Base-by-base conservation (phyloP, 2,888 invertebrate genomes). In the Yponomeuta malinellus region DNA sequence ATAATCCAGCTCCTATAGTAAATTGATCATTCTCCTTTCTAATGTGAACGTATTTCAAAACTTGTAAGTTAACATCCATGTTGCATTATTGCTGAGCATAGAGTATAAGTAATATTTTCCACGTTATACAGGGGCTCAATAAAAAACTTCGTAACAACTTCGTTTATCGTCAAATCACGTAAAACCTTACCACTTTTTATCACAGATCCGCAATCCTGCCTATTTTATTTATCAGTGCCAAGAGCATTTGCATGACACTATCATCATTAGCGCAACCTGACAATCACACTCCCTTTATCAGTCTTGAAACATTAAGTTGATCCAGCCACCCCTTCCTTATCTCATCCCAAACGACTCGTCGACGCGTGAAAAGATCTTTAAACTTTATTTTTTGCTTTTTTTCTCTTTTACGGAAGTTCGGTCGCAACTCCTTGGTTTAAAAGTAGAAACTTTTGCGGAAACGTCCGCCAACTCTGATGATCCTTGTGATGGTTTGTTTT, bases 311-410 rank as follows among this genome's bases (percentile, higher is more conserved):
- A 67, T 67, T 67, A 67, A 67, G 33, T 69, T 69, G 63, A 69
- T 69, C 69, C 69, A 69, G 52, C 69, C 68, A 37, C 33, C 69
- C 43, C 63, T 69, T 63, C 37, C 37, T 37, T 69, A 69, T 69
- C 63, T 70, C 72, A 71, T 73, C 70, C 72, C 73, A 73, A 76
- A 76, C 76, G 75, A 74, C 76, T 75, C 73, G 76, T 76, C 79
- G 79, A 79, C 77, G 80, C 76, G 79, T 75, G 75, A 79, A 74
- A 77, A 76, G 74, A 78, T 78, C 69, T 74, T 74, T 76, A 75
- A 75, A 52, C 52, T 68, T 68, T 48, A 48, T 70, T 63, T 72
- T 71, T 65, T 68, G 48, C 63, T 64, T 70, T 63, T 72, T 71
- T 69, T 68, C 69, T 8, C 63, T 43, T 12, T 59, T 15, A 65